phyloP scores from a whole-genome alignment of 2,113 vertebrate species.

The Oryzias celebensis region DNA sequence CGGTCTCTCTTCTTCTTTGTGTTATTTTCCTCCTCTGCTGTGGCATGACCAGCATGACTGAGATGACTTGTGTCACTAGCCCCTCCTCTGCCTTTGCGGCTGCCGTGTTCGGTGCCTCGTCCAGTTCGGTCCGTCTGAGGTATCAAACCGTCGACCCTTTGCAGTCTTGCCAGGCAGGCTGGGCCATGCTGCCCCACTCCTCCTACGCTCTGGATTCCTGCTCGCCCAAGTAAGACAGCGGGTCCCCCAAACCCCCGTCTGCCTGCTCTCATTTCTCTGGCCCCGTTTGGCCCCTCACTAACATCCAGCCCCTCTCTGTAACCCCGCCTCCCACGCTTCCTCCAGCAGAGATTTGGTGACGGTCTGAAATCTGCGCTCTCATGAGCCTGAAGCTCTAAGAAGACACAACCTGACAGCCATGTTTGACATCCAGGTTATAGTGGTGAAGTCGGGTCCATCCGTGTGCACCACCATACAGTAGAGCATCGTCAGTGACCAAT shows the following conservation, averaged over 20 bases:
- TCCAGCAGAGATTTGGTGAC: conserved; percentile 5
- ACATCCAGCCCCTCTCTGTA: conserved; percentile 48
- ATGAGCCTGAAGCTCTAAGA: background rate
- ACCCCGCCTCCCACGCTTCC: conserved; percentile 44
- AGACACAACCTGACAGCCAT: too few relatives aligned
- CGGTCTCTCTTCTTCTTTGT: conserved; percentile 76
- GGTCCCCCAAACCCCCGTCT: conserved; percentile 44
- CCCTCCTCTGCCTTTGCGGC: conserved; percentile 77
- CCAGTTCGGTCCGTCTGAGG: conserved; percentile 82
- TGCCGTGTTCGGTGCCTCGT: conserved; percentile 79
- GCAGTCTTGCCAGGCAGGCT: conserved; percentile 85
- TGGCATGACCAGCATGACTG: conserved; percentile 80
- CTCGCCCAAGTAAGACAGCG: conserved; percentile 84
- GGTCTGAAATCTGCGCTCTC: conserved; percentile 35
- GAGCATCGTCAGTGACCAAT: too few relatives aligned
- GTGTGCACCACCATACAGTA: background rate
- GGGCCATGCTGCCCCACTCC: conserved; percentile 83
- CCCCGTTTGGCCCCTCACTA: conserved; percentile 44
- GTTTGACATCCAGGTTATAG: too few relatives aligned
- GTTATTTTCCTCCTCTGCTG: conserved; percentile 2
- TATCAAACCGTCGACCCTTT: conserved; percentile 85
- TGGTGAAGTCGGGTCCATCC: background rate
- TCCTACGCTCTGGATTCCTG: conserved; percentile 87
- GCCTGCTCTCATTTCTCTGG: conserved; percentile 50
- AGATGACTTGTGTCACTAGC: conserved; percentile 82